Evolutionary conservation across 2,113 vertebrate species (phyloP).

Genomic region (Sebastes fasciatus): DNA sequence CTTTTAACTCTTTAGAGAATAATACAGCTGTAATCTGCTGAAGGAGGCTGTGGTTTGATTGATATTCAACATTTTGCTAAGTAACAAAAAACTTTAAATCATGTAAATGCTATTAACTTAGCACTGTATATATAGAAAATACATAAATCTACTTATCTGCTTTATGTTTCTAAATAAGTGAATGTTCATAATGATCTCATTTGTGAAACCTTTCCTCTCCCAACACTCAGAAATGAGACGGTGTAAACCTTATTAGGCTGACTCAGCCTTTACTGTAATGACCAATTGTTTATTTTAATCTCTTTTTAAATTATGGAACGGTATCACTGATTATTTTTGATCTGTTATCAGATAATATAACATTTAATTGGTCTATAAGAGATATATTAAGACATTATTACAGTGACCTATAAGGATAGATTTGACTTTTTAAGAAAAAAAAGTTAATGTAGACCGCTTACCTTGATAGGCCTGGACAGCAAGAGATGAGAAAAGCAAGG

Average conservation of each 20-base stretch:
- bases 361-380: background rate
- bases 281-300: background rate
- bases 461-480: constrained; percentile 13
- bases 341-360: background rate
- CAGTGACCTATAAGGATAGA: background rate
- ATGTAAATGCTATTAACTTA: background rate
- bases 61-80: background rate
- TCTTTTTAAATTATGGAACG: background rate
- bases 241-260: background rate
- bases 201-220: background rate
- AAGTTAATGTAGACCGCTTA: constrained; percentile 21
- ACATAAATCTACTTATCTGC: background rate
- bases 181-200: background rate
- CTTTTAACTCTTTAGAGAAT: background rate
- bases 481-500: constrained; percentile 33
- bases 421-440: background rate
- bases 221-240: background rate
- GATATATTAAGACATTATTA: background rate
- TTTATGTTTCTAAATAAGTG: no score
- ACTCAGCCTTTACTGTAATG: background rate
- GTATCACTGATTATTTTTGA: background rate
- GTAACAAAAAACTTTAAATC: background rate
- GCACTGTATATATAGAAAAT: background rate
- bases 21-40: background rate
- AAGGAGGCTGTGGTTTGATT: background rate